These are phyloP conservation scores for Acridotheres tristis DNA, from an alignment of 2,797 vertebrate genomes.

Conservation along the genomic window DNA sequence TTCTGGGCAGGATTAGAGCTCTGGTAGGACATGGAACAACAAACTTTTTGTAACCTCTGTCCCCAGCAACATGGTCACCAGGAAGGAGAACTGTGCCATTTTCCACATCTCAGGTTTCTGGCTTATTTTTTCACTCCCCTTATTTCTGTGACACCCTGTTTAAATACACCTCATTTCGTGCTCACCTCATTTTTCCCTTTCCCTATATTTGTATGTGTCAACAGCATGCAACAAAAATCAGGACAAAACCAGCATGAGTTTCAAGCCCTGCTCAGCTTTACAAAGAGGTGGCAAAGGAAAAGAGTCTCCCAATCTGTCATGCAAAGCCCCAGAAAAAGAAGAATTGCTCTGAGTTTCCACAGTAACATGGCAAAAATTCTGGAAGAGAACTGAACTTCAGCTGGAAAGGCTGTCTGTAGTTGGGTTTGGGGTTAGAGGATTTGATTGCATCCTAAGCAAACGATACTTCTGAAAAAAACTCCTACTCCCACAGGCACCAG, in stretches of 20 bases:
- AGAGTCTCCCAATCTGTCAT: background rate
- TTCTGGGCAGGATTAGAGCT: background rate
- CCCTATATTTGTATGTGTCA: slow-evolving; percentile 26
- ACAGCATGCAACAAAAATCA: slow-evolving; percentile 17
- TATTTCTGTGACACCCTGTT: background rate
- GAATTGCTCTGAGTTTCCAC: background rate
- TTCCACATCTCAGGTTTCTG: background rate
- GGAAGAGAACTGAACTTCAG: background rate
- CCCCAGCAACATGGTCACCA: background rate
- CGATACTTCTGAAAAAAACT: background rate
- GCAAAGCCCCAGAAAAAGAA: background rate
- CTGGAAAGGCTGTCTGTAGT: background rate
- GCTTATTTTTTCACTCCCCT: background rate
- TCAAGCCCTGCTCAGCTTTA: slow-evolving; percentile 1
- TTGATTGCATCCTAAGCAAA: background rate
- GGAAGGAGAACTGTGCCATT: background rate
- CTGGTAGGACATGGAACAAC: background rate
- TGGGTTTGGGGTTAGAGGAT: background rate
- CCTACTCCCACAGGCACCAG: background rate
- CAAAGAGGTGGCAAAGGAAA: background rate
- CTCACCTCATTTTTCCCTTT: slow-evolving; percentile 28
- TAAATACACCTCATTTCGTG: background rate
- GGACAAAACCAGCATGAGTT: slow-evolving; percentile 21
- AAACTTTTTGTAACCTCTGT: background rate
- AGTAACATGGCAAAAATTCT: background rate